A percentile compares a stretch with the other conserved stretches of the same genome.
phyloP scores from a whole-genome alignment of 2,888 invertebrate genomes.

The Scaptodrosophila latifasciaeformis region DNA sequence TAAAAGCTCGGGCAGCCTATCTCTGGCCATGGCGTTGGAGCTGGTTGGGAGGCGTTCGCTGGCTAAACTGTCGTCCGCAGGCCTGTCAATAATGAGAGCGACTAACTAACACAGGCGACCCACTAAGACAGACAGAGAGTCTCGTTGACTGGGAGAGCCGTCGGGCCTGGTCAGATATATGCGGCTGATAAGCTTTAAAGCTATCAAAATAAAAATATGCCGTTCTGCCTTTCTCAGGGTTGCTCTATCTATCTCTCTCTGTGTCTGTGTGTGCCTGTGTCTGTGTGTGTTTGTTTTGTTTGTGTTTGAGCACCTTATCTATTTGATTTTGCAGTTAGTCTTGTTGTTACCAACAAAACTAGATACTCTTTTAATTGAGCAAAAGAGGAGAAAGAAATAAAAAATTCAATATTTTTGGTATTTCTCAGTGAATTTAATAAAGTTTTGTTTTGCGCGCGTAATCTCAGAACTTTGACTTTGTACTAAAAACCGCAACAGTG shows the following conservation, averaged over 20 bases:
- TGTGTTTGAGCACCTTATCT: not conserved
- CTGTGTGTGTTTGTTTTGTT: conserved; percentile 10
- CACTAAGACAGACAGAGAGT: too few relatives aligned
- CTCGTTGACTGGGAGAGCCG: too few relatives aligned
- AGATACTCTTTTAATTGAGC: not conserved
- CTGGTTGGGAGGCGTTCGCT: conserved; percentile 11
- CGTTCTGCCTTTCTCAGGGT: too few relatives aligned
- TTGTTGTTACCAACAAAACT: not conserved
- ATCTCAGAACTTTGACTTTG: conserved; percentile 24
- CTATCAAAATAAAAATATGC: too few relatives aligned
- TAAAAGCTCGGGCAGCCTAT: conserved; percentile 72
- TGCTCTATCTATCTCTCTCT: not conserved
- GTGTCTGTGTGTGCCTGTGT: conserved; percentile 2
- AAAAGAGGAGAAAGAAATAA: not conserved
- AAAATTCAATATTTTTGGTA: not conserved
- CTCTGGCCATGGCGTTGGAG: conserved; percentile 69
- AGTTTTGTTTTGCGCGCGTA: conserved; percentile 23
- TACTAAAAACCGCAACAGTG: conserved; percentile 44
- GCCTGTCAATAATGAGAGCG: too few relatives aligned
- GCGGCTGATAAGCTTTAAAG: too few relatives aligned
- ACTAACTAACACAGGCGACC: too few relatives aligned
- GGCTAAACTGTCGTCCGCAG: too few relatives aligned
- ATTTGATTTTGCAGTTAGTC: conserved; percentile 1
- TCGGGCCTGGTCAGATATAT: too few relatives aligned
- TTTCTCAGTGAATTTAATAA: not conserved